phyloP scores from a whole-genome alignment of 2,888 invertebrate species.

The Bhutanitis thaidina region DNA sequence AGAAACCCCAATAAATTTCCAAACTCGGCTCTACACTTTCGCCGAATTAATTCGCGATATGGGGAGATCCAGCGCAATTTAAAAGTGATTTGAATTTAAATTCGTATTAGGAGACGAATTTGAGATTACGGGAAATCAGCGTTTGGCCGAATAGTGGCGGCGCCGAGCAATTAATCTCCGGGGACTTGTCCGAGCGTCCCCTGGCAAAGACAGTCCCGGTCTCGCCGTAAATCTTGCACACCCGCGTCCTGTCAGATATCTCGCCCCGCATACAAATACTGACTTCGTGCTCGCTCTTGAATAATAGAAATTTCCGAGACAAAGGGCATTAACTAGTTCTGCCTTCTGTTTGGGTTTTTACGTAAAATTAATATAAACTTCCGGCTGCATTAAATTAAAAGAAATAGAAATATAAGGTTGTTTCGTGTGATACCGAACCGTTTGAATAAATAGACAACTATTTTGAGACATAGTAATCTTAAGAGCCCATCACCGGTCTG shows the following conservation, averaged over 20 bases:
- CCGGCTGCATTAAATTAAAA: too few species aligned
- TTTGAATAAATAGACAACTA: too few species aligned
- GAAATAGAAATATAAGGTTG: too few species aligned
- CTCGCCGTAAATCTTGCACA: conserved; percentile 32
- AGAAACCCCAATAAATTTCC: conserved; percentile 2
- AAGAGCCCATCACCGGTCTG: too few species aligned
- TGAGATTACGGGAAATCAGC: conserved; percentile 55
- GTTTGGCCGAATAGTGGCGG: conserved; percentile 47
- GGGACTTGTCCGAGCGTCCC: conserved; percentile 45
- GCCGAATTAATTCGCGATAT: conserved; percentile 3
- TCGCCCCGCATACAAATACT: conserved; percentile 56
- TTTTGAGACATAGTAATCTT: too few species aligned
- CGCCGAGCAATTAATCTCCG: conserved; percentile 57
- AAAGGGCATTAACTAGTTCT: conserved; percentile 10
- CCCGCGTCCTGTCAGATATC: conserved; percentile 51
- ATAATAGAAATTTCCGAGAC: conserved; percentile 16
- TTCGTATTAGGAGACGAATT: conserved; percentile 33
- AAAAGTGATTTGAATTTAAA: conserved; percentile 42
- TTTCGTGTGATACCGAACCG: too few species aligned
- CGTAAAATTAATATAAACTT: background rate
- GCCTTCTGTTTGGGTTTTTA: background rate
- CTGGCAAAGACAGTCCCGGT: conserved; percentile 25
- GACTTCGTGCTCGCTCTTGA: conserved; percentile 6
- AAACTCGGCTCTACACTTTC: background rate
- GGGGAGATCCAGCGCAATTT: conserved; percentile 19